A percentile compares a stretch with the other conserved stretches of the same genome.
These are phyloP conservation scores for Meteorus cinctellus DNA, from an alignment of 2,888 invertebrate genomes.

Conservation along the genomic window DNA sequence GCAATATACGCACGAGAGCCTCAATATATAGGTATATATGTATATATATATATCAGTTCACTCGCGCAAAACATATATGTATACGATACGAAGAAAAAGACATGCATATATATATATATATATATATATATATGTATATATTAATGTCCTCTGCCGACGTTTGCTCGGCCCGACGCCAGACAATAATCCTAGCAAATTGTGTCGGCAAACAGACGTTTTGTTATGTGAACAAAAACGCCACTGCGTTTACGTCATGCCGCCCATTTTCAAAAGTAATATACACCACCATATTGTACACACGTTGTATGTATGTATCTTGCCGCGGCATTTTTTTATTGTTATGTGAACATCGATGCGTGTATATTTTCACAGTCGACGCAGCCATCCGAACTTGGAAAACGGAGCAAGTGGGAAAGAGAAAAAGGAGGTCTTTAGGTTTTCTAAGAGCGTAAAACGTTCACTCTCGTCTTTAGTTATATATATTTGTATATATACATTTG, in stretches of 20 bases:
- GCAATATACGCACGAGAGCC: not conserved
- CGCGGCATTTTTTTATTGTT: slow-evolving; percentile 36
- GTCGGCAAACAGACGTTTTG: slow-evolving; percentile 71
- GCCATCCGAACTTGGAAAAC: slow-evolving; percentile 23
- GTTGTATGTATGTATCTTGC: slow-evolving; percentile 17
- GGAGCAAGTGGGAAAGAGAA: not conserved
- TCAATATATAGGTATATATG: not conserved
- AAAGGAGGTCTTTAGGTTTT: slow-evolving; percentile 18
- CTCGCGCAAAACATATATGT: slow-evolving; percentile 2
- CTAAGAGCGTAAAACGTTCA: slow-evolving; percentile 11
- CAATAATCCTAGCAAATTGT: slow-evolving; percentile 69
- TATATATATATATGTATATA: not conserved
- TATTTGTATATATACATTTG: slow-evolving; percentile 6
- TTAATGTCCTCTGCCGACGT: not conserved
- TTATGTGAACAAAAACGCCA: slow-evolving; percentile 59
- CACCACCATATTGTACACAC: slow-evolving; percentile 62
- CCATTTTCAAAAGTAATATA: slow-evolving; percentile 73
- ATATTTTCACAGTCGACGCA: slow-evolving; percentile 21
- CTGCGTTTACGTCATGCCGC: slow-evolving; percentile 71
- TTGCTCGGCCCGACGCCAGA: slow-evolving; percentile 22
- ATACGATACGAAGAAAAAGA: not conserved
- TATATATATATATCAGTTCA: slow-evolving; percentile 5
- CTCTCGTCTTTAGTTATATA: slow-evolving; percentile 23
- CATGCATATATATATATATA: slow-evolving; percentile 2
- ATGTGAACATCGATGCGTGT: slow-evolving; percentile 43